Base-by-base conservation (phyloP, 2,797 vertebrate species). In the Silurus aristotelis region DNA sequence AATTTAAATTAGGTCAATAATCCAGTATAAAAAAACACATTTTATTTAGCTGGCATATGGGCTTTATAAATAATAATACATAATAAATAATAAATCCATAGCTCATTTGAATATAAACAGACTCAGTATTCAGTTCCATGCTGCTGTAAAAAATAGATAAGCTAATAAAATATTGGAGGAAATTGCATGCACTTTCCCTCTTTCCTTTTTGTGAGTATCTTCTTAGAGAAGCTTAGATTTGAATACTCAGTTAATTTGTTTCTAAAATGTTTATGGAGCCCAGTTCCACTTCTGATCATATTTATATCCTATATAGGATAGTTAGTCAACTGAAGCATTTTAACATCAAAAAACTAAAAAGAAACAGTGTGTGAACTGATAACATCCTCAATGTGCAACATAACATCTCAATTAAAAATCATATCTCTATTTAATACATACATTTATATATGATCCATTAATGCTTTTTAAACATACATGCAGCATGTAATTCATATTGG, bases 11-110 rank as follows among this genome's bases (percentile, higher is more conserved):
- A 6, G 1, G 27, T 66, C 27, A 27, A 6, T 27, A 25, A 13
- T 8, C 2, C 15, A 19, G 3, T n/a, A 27, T 10, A 17, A 27
- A 75, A 75, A 75, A 55, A 2, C 15, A 52, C 48, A 52, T 14
- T 75, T 56, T 0, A 48, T 73, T 73, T 73, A 46, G 43, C 20
- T 73, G 22, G 48, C 2, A 19, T 27, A 9, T 17, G n/a, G 73
- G 52, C 52, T 76, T 56, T 25, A 58, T 76, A 76, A 76, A 76
- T 76, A 31, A 76, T 17, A 56, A 27, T 27, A 55, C n/a, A 55
- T 55, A 25, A 52, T 52, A 73, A 46, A 71, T 73, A 73, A 55
- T 25, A 75, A 27, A 55, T 68, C 66, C 27, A 68, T 8, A 38
- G 17, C 38, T 68, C 31, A 19, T 68, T 68, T 38, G 2, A 38